Evolutionary conservation across 2,113 vertebrate genomes (phyloP).

Genomic region (Notiomystis cincta): DNA sequence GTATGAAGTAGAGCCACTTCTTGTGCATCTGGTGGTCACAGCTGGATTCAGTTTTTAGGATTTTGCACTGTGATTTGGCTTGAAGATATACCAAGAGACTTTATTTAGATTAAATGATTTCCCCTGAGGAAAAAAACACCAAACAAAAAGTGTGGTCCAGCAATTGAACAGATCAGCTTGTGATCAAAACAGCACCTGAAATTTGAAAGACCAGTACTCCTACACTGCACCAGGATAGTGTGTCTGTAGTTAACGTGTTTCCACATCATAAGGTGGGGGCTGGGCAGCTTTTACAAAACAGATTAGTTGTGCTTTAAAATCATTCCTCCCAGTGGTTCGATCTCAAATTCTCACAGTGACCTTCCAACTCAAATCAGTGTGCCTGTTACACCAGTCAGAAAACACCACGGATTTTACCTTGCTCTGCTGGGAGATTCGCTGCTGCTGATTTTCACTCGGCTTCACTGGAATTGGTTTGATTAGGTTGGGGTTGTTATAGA

Average conservation of each 20-base stretch:
- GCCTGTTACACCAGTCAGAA: background rate
- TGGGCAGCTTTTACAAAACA: background rate
- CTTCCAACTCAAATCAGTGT: background rate
- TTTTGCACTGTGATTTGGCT: background rate
- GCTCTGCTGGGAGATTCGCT: constrained; percentile 23
- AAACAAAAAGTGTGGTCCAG: background rate
- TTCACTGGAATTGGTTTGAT: constrained; percentile 97
- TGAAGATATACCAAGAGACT: background rate
- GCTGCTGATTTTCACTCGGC: constrained; percentile 71
- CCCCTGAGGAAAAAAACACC: background rate
- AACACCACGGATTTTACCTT: constrained; percentile 54
- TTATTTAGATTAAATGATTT: background rate
- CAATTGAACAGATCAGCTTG: background rate
- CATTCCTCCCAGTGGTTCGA: background rate
- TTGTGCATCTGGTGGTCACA: background rate
- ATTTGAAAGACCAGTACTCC: background rate
- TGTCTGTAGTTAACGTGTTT: background rate
- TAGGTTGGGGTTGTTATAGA: constrained; percentile 87
- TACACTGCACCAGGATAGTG: background rate
- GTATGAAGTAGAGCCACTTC: background rate
- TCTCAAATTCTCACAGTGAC: background rate
- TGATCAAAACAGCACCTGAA: background rate
- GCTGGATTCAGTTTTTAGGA: background rate
- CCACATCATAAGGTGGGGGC: background rate
- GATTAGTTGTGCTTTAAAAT: background rate